phyloP scores from a whole-genome alignment of 2,113 vertebrate species.

The Ochotona curzoniae region DNA sequence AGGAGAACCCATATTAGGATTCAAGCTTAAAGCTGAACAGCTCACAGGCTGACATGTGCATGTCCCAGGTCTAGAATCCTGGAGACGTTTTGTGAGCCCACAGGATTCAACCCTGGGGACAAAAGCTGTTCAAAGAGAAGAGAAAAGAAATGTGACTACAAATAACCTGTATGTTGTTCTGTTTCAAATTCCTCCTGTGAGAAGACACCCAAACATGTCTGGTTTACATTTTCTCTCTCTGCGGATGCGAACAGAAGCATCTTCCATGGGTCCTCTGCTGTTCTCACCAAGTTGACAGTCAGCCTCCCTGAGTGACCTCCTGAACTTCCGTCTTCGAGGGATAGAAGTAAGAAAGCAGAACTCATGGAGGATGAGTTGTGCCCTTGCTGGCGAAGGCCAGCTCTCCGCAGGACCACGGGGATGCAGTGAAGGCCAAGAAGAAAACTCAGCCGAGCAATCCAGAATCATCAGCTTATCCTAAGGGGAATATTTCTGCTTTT shows the following conservation, averaged over 20 bases:
- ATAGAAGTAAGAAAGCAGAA: background rate
- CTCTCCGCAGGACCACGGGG: background rate
- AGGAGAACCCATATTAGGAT: conserved; percentile 62
- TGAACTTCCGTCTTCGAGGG: background rate
- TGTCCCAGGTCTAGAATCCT: conserved; percentile 15
- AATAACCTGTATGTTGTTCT: background rate
- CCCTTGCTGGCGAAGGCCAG: background rate
- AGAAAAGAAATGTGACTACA: background rate
- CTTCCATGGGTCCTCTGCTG: background rate
- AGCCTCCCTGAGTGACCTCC: background rate
- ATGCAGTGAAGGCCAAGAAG: background rate
- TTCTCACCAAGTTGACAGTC: background rate
- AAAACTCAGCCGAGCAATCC: background rate
- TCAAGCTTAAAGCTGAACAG: conserved; percentile 62
- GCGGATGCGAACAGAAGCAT: background rate
- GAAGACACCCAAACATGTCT: background rate
- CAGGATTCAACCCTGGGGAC: background rate
- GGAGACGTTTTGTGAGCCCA: background rate
- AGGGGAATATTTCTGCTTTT: background rate
- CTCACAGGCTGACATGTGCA: conserved; percentile 56
- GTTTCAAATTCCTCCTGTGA: conserved; percentile 27
- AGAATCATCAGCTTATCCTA: background rate
- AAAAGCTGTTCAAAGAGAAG: background rate
- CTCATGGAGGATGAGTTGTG: background rate
- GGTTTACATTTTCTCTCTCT: too few relatives aligned